Evolutionary conservation across 2,888 invertebrate species (phyloP), one percentile per base, ranked within the genome.

Genomic region (Siphonodentalium dalli): DNA sequence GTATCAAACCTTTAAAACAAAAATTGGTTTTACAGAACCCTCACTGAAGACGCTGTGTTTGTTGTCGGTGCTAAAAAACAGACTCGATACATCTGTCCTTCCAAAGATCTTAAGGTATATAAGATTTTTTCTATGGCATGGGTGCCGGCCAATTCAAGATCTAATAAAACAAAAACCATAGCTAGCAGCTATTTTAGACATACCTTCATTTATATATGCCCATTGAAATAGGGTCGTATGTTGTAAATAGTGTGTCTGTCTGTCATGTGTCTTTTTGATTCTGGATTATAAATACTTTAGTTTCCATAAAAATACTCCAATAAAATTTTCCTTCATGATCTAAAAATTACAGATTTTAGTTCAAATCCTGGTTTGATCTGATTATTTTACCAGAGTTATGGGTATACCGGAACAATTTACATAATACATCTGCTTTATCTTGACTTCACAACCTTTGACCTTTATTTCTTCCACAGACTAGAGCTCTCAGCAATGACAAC

Each of bases 1-100:
- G 11, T 7, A 13, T 45, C 3, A 34, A 34, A 34, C 23, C n/a
- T 18, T 11, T 21, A 20, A 33, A 33, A 5, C 27, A 15, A 39
- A n/a, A 41, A 38, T 55, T 54, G 55, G 31, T 41, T 38, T 74
- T 76, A 26, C 72, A 82, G 84, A 85, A 54, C 90, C 91, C 1
- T 86, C 87, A 4, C 83, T 92, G 35, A 90, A 88, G 78, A 90
- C 89, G 0, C 82, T 92, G 44, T 85, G 88, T 74, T 87, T 90
- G 63, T 81, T 89, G 55, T 83, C 84, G 44, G 89, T 90, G 8
- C 76, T 88, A 41, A 85, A 88, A 69, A 75, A 88, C 72, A 86
- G 87, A 48, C 81, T 90, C 44, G 88, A 90, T 48, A 85, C 85
- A 53, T 81, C 85, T 0, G 82, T 82, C 54, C 82, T 91, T 58